Percentiles rank a stretch among this genome's conserved stretches.
Evolutionary conservation across 2,888 invertebrate species (phyloP).

Genomic region (Ophion ventricosus): DNA sequence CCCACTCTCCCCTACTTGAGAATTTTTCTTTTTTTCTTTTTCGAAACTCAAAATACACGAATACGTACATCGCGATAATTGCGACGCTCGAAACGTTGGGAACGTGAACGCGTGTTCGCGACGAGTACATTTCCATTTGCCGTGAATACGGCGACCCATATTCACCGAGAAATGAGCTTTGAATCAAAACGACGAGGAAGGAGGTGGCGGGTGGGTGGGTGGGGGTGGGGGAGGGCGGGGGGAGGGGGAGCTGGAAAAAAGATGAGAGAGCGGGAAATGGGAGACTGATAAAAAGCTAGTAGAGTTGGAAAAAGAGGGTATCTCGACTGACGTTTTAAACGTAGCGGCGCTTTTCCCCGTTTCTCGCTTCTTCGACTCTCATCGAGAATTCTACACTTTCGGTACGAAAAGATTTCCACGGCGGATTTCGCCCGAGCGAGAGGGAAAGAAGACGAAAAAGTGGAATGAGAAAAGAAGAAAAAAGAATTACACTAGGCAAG

Average conservation of each 20-base stretch:
- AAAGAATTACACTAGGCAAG: constrained; percentile 45
- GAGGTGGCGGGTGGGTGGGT: constrained; percentile 20
- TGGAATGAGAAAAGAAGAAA: not conserved
- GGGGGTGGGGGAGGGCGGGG: constrained; percentile 20
- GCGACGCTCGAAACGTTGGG: constrained; percentile 35
- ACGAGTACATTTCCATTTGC: constrained; percentile 54
- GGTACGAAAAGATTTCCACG: constrained; percentile 50
- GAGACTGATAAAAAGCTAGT: constrained; percentile 52
- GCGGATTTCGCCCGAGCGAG: constrained; percentile 41
- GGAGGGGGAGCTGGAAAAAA: constrained; percentile 7
- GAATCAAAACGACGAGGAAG: constrained; percentile 57
- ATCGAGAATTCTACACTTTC: constrained; percentile 20
- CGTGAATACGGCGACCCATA: constrained; percentile 74
- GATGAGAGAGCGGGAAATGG: constrained; percentile 52
- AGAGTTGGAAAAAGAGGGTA: constrained; percentile 59
- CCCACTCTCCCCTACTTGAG: not conserved
- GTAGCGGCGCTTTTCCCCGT: constrained; percentile 49
- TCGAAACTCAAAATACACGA: not conserved
- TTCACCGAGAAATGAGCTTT: constrained; percentile 74
- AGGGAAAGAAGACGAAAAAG: constrained; percentile 24
- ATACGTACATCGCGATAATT: constrained; percentile 27
- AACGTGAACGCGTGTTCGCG: constrained; percentile 44
- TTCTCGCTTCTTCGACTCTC: constrained; percentile 49
- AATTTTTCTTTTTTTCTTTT: not conserved
- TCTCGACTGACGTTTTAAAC: constrained; percentile 60